These are phyloP conservation scores for Chamaea fasciata DNA, from an alignment of 2,113 vertebrate genomes.

Conservation along the genomic window DNA sequence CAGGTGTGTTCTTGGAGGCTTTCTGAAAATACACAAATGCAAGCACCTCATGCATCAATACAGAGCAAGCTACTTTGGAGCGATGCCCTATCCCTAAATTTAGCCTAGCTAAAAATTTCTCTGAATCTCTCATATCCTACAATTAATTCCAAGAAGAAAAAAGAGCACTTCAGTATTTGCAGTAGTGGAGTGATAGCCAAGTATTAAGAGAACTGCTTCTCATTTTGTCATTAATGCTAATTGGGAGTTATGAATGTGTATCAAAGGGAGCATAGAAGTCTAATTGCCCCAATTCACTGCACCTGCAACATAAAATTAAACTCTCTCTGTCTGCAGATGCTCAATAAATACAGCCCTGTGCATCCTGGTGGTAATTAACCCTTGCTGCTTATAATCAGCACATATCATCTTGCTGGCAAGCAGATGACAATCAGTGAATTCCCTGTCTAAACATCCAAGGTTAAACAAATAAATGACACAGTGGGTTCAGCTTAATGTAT, in stretches of 20 bases:
- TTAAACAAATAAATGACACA: conserved; percentile 48
- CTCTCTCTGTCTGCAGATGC: conserved; percentile 47
- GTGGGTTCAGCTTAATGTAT: conserved; percentile 19
- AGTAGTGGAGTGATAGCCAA: neutral
- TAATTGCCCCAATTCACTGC: conserved; percentile 58
- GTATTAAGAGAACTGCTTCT: neutral
- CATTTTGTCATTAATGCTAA: conserved; percentile 43
- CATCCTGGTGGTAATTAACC: conserved; percentile 56
- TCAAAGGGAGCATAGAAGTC: conserved; percentile 53
- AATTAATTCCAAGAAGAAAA: neutral
- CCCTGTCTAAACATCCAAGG: conserved; percentile 39
- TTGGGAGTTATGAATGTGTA: conserved; percentile 51
- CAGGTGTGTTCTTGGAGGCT: neutral
- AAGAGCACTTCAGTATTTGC: neutral
- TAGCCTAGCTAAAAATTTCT: neutral
- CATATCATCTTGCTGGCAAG: conserved; percentile 31
- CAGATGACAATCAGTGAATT: conserved; percentile 47
- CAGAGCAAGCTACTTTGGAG: neutral
- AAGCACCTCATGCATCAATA: neutral
- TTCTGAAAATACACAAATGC: neutral
- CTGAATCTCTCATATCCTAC: neutral
- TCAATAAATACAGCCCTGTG: conserved; percentile 47
- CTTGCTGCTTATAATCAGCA: conserved; percentile 53
- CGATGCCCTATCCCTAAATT: neutral
- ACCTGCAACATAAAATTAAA: conserved; percentile 62